Evolutionary conservation across 1,140 invertebrate species (phyloP).

Genomic region (Luehdorfia chinensis): DNA sequence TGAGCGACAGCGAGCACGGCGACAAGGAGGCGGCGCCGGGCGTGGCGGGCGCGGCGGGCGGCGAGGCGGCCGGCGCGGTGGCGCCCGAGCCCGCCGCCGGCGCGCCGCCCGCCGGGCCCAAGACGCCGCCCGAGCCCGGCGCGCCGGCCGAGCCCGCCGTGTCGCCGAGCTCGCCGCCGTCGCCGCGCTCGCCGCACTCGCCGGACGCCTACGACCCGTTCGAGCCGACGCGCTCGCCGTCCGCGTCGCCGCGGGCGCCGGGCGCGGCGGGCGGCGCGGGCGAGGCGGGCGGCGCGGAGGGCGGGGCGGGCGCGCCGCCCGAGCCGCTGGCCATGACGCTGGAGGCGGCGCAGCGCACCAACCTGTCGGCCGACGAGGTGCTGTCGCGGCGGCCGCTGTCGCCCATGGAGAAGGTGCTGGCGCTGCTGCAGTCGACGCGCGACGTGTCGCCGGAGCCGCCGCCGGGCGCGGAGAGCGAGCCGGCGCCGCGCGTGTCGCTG

Average conservation of each 20-base stretch:
- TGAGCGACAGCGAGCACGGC: slow-evolving; percentile 88
- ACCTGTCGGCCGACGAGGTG: slow-evolving; percentile 69
- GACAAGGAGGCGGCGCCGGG: slow-evolving; percentile 44
- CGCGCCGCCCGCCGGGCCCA: slow-evolving; percentile 11
- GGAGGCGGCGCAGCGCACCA: slow-evolving; percentile 73
- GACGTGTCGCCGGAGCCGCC: slow-evolving; percentile 69
- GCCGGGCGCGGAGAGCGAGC: slow-evolving; percentile 35
- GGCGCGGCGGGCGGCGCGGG: slow-evolving; percentile 78
- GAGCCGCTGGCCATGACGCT: slow-evolving; percentile 47
- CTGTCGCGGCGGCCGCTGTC: slow-evolving; percentile 60
- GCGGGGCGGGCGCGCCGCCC: slow-evolving; percentile 77
- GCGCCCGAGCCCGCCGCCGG: slow-evolving; percentile 28
- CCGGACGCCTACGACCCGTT: slow-evolving; percentile 92
- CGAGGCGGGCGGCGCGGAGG: slow-evolving; percentile 73
- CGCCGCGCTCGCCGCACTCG: slow-evolving; percentile 79
- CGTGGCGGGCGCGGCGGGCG: not conserved
- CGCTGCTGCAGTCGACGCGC: slow-evolving; percentile 62
- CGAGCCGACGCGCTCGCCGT: slow-evolving; percentile 90
- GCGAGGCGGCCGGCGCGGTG: slow-evolving; percentile 8
- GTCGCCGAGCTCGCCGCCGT: slow-evolving; percentile 57
- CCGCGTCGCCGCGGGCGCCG: slow-evolving; percentile 73
- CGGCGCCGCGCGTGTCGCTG: slow-evolving; percentile 65
- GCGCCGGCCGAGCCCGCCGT: slow-evolving; percentile 52
- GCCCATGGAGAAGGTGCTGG: slow-evolving; percentile 68
- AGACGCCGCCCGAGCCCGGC: slow-evolving; percentile 23